These are phyloP conservation scores for Osmerus eperlanus DNA, from an alignment of 2,113 vertebrate genomes.

Conservation along the genomic window DNA sequence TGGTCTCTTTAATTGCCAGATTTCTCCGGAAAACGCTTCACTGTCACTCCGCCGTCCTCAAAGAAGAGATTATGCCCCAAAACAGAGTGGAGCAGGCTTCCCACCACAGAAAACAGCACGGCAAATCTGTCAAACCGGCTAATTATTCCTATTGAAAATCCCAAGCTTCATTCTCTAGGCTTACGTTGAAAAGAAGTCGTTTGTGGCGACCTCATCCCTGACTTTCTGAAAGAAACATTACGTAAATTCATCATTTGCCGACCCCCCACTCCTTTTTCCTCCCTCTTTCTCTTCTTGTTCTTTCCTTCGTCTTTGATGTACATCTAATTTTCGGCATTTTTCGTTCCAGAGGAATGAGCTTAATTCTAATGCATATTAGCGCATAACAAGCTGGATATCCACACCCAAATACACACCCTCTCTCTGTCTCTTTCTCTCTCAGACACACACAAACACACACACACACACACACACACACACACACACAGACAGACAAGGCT, in stretches of 20 bases:
- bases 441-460: not conserved
- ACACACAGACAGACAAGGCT: not conserved
- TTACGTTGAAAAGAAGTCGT: constrained; percentile 65
- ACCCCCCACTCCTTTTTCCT: constrained; percentile 20
- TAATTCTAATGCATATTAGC: constrained; percentile 56
- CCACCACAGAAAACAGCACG: constrained; percentile 23
- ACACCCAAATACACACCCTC: constrained; percentile 32
- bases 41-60: constrained; percentile 58
- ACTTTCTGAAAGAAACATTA: constrained; percentile 68
- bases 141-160: constrained; percentile 70
- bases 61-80: constrained; percentile 66
- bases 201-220: constrained; percentile 64
- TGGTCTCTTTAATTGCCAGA: constrained; percentile 59
- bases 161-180: constrained; percentile 64
- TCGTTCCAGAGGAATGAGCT: constrained; percentile 52
- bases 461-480: not conserved
- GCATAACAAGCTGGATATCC: constrained; percentile 46
- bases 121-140: constrained; percentile 62
- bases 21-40: constrained; percentile 48
- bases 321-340: constrained; percentile 61
- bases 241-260: constrained; percentile 50
- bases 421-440: constrained; percentile 11
- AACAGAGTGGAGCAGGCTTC: constrained; percentile 41
- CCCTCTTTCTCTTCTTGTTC: constrained; percentile 14
- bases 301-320: constrained; percentile 48